Evolutionary conservation across 2,797 vertebrate genomes (phyloP).

Genomic region (Myripristis murdjan): DNA sequence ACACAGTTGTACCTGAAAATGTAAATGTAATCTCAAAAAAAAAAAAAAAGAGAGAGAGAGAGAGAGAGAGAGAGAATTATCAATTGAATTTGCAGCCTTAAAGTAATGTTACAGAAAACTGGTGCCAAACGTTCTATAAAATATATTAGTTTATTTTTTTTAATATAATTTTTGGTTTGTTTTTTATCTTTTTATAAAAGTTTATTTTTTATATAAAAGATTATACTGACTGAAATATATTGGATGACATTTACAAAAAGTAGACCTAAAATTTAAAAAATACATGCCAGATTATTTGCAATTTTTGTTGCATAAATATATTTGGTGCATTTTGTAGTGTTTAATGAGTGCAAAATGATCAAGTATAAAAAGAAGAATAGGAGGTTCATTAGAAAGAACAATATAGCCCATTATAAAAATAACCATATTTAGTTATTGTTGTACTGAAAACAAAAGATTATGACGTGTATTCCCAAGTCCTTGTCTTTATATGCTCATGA

Average conservation of each 20-base stretch:
- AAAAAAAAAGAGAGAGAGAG: too few species aligned
- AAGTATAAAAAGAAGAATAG: slow-evolving; percentile 63
- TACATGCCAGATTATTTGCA: slow-evolving; percentile 18
- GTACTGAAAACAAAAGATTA: slow-evolving; percentile 24
- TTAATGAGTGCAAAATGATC: slow-evolving; percentile 79
- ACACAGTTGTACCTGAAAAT: neutral
- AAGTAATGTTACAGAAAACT: slow-evolving; percentile 6
- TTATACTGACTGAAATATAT: slow-evolving; percentile 40
- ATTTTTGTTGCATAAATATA: slow-evolving; percentile 74
- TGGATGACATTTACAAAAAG: slow-evolving; percentile 36
- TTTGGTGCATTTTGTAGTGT: slow-evolving; percentile 75
- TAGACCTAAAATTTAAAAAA: slow-evolving; percentile 25
- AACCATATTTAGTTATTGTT: slow-evolving; percentile 43
- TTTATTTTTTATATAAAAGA: slow-evolving; percentile 39
- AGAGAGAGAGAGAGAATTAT: too few species aligned
- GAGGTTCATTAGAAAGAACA: slow-evolving; percentile 50
- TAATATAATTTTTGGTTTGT: slow-evolving; percentile 50
- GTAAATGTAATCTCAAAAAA: slow-evolving; percentile 1
- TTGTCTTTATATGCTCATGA: slow-evolving; percentile 26
- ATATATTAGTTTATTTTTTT: slow-evolving; percentile 77
- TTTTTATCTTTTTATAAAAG: slow-evolving; percentile 21
- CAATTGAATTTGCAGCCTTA: slow-evolving; percentile 7
- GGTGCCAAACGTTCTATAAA: slow-evolving; percentile 45
- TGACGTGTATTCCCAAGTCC: slow-evolving; percentile 33
- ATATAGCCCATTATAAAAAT: slow-evolving; percentile 59